These are phyloP conservation scores for Dicranocentrus wangi DNA, from an alignment of 2,888 invertebrate species.

Conservation along the genomic window DNA sequence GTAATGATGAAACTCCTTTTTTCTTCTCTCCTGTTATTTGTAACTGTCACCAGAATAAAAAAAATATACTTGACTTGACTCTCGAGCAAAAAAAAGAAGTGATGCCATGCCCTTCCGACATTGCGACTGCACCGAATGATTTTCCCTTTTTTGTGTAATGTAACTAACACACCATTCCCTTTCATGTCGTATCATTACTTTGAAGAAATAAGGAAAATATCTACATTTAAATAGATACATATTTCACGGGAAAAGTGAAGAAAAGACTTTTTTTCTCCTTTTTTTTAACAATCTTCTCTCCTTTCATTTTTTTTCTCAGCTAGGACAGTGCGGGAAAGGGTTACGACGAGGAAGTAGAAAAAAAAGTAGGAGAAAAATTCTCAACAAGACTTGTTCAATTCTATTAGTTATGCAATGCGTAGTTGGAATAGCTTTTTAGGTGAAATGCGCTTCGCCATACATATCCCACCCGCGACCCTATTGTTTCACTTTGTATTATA, in stretches of 20 bases:
- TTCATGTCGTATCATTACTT: conserved; percentile 58
- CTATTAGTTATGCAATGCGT: conserved; percentile 15
- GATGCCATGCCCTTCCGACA: conserved; percentile 13
- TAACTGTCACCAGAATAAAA: conserved; percentile 59
- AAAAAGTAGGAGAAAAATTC: neutral
- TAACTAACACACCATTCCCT: conserved; percentile 47
- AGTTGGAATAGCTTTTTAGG: too few species aligned
- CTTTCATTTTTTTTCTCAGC: conserved; percentile 11
- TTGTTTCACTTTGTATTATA: conserved; percentile 8
- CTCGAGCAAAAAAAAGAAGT: neutral
- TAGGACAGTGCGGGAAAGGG: too few species aligned
- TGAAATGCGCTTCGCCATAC: too few species aligned
- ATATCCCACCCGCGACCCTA: neutral
- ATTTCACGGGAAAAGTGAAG: too few species aligned
- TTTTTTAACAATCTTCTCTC: conserved; percentile 10
- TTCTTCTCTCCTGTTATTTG: conserved; percentile 56
- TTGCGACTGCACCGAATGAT: conserved; percentile 30
- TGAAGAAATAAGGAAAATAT: conserved; percentile 20
- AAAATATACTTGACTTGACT: conserved; percentile 36
- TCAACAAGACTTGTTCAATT: conserved; percentile 1
- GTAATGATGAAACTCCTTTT: conserved; percentile 60
- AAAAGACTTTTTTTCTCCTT: conserved; percentile 31
- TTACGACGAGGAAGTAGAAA: too few species aligned
- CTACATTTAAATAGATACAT: too few species aligned
- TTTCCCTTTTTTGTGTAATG: conserved; percentile 18